Evolutionary conservation across 2,888 invertebrate species (phyloP).

Genomic region (Drosophila peninsularis): DNA sequence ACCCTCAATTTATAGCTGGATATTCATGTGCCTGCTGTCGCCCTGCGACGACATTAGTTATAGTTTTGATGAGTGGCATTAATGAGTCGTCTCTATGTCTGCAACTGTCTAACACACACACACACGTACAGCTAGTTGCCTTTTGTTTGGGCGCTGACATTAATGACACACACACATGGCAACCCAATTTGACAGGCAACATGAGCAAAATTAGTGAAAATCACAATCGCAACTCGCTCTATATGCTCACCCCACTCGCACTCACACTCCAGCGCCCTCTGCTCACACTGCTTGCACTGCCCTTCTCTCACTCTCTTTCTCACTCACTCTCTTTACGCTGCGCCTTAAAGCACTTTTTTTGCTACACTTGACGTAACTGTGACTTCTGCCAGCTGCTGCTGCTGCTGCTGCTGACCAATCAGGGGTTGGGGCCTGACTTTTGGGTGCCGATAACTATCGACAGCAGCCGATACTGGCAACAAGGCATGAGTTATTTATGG

Average conservation of each 20-base stretch:
- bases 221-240: conserved; percentile 57
- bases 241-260: not conserved
- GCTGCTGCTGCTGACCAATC: conserved; percentile 62
- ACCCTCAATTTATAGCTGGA: conserved; percentile 67
- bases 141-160: conserved; percentile 57
- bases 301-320: conserved; percentile 22
- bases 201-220: conserved; percentile 77
- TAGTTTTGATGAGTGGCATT: conserved; percentile 79
- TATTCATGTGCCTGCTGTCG: conserved; percentile 61
- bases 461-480: conserved; percentile 67
- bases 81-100: conserved; percentile 78
- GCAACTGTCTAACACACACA: conserved; percentile 50
- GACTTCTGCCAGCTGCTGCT: conserved; percentile 54
- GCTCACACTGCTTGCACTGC: not conserved
- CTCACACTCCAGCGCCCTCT: not conserved
- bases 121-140: conserved; percentile 27
- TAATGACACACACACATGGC: conserved; percentile 79
- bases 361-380: conserved; percentile 29
- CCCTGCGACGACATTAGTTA: conserved; percentile 65
- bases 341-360: conserved; percentile 19
- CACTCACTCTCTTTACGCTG: conserved; percentile 16
- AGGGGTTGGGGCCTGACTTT: not conserved
- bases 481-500: conserved; percentile 78
- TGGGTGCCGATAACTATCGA: conserved; percentile 72
- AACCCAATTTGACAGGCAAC: conserved; percentile 76